Percentiles rank a stretch among this genome's conserved stretches.
phyloP scores from a whole-genome alignment of 2,113 vertebrate genomes.

The Thalassoma bifasciatum region DNA sequence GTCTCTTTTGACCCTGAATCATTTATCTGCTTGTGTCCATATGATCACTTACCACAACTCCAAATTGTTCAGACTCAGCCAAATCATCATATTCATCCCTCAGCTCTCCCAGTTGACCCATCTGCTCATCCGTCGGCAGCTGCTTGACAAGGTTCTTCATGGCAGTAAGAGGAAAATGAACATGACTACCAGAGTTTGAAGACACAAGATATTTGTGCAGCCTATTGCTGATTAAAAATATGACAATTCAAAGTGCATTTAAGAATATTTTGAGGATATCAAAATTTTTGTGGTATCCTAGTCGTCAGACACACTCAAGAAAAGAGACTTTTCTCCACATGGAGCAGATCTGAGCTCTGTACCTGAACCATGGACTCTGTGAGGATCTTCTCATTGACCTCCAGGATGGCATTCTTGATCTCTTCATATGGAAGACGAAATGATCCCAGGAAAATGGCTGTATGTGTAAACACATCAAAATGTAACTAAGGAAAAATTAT shows the following conservation, averaged over 20 bases:
- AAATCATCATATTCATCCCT: slow-evolving; percentile 90
- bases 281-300: too few relatives aligned
- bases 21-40: not conserved
- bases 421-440: slow-evolving; percentile 88
- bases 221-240: too few relatives aligned
- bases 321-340: too few relatives aligned
- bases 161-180: slow-evolving; percentile 29
- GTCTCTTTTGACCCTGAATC: not conserved
- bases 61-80: slow-evolving; percentile 89
- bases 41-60: slow-evolving; percentile 85
- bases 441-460: slow-evolving; percentile 90
- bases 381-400: slow-evolving; percentile 87
- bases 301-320: too few relatives aligned
- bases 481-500: not conserved
- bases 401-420: slow-evolving; percentile 86
- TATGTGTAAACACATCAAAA: slow-evolving; percentile 17
- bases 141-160: slow-evolving; percentile 88
- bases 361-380: slow-evolving; percentile 88
- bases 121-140: slow-evolving; percentile 83
- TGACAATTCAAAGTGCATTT: too few relatives aligned
- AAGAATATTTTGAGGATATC: too few relatives aligned
- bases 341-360: slow-evolving; percentile 10
- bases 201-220: too few relatives aligned
- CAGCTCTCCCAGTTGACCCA: slow-evolving; percentile 83
- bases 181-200: not conserved